Evolutionary conservation across 2,888 invertebrate genomes (phyloP), one percentile per base, ranked within the genome.

Genomic region (Metacarcinus magister): DNA sequence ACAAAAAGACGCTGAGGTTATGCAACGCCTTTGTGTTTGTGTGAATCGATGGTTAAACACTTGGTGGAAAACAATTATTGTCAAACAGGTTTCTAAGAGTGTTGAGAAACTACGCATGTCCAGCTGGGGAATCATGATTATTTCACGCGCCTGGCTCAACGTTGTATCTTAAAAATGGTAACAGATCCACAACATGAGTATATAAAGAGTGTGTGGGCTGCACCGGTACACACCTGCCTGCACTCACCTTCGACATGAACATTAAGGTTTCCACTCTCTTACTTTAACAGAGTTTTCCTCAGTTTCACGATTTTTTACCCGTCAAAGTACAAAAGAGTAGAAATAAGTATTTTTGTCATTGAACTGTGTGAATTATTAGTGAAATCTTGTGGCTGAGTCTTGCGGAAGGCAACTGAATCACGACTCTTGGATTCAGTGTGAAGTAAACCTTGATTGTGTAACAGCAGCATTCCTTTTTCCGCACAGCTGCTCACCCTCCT

Each of bases 401-500:
- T 67, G 67, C 67, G 5, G 5, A 16, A 67, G 5, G 67, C 39
- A 87, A 10, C 87, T 32, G 16, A 32, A 39, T 87, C 87, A 87
- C 39, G 87, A 87, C 87, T 39, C 32, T 32, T 32, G 39, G 87
- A 28, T 16, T 23, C 23, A 5, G 23, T 23, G 67, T 23, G 67
- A 7, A 13, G 39, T 87, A 39, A 87, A 10, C 39, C 75, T n/a
- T 32, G 87, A 16, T 87, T 32, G 87, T 87, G 87, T 87, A 87
- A 87, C 10, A 39, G 28, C 87, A 87, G 87, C 87, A 32, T 39
- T 87, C 19, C 39, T 32, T 75, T 87, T 67, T 13, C 87, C 87
- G 87, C 87, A 87, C 87, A 87, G 87, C 87, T 87, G 87, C 16
- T 39, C 16, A 87, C 87, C 87, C 39, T 87, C 87, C 87, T 87